Percentiles rank a stretch among this genome's conserved stretches.
Conservation (phyloP, 2,888 invertebrate genomes). For the Temnothorax ravouxi region DNA sequence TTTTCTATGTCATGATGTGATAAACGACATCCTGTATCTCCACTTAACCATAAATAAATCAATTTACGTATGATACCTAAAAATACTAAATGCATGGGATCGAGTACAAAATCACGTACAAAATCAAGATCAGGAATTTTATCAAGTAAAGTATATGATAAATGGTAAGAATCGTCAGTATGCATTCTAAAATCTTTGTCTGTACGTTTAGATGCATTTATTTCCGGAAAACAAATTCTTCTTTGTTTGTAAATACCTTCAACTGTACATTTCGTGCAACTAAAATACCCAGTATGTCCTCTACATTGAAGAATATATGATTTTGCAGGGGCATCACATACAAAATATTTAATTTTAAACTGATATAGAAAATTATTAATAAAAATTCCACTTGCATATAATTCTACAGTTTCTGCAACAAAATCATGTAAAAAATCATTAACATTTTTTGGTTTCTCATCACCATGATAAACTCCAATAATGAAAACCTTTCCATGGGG, state of each 20-base stretch:
- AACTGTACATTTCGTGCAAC: slow-evolving; percentile 64
- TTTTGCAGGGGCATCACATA: slow-evolving; percentile 68
- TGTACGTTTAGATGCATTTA: slow-evolving; percentile 15
- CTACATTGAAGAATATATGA: slow-evolving; percentile 58
- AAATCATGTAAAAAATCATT: slow-evolving; percentile 21
- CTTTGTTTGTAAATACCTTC: slow-evolving; percentile 32
- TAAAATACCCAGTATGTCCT: slow-evolving; percentile 61
- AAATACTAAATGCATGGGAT: not conserved
- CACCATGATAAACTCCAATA: slow-evolving; percentile 8
- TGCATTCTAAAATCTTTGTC: slow-evolving; percentile 12
- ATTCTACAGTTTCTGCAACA: not conserved
- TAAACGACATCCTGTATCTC: not conserved
- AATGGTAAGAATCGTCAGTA: not conserved
- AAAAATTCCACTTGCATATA: not conserved
- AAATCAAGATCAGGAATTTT: slow-evolving; percentile 5
- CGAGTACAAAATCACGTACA: not conserved
- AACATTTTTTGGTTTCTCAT: slow-evolving; percentile 7
- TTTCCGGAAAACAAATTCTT: slow-evolving; percentile 7
- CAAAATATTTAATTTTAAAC: slow-evolving; percentile 29
- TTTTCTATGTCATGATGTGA: not conserved
- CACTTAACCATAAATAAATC: not conserved
- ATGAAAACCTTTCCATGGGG: not conserved
- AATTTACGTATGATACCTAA: not conserved
- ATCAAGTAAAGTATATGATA: not conserved
- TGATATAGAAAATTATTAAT: not conserved